These are phyloP conservation scores for Lathronympha strigana DNA, from an alignment of 2,888 invertebrate genomes.

Conservation along the genomic window DNA sequence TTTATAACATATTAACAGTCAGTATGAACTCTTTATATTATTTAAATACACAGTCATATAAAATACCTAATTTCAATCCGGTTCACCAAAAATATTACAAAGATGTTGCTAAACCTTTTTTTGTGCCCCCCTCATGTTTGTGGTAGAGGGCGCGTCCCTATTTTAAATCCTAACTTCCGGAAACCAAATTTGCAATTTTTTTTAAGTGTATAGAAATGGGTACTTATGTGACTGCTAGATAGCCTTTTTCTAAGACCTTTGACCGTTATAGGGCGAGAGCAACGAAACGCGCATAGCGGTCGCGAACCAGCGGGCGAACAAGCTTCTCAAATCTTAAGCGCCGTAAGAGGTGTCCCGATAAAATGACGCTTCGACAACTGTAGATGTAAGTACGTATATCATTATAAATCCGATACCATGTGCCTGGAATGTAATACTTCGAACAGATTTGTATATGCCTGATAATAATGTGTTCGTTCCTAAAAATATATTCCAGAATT, in stretches of 20 bases:
- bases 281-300: slow-evolving; percentile 95
- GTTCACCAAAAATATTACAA: background rate
- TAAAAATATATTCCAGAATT: slow-evolving; percentile 3
- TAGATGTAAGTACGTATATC: slow-evolving; percentile 39
- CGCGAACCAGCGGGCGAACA: slow-evolving; percentile 95
- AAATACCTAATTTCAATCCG: slow-evolving; percentile 3
- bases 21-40: slow-evolving; percentile 3
- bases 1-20: slow-evolving; percentile 1
- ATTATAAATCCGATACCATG: slow-evolving; percentile 17
- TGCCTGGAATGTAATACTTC: slow-evolving; percentile 4
- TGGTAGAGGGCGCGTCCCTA: background rate
- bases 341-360: slow-evolving; percentile 29
- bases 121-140: background rate
- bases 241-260: slow-evolving; percentile 32
- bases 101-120: background rate
- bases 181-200: background rate
- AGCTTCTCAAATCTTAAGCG: slow-evolving; percentile 90
- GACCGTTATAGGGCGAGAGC: slow-evolving; percentile 87
- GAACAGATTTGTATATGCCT: background rate
- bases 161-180: background rate
- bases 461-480: background rate
- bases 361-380: slow-evolving; percentile 47
- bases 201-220: background rate
- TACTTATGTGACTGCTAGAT: slow-evolving; percentile 21
- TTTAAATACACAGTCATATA: slow-evolving; percentile 9